These are phyloP conservation scores for Hozukius guyotensis DNA, from an alignment of 2,797 vertebrate species.

Conservation along the genomic window DNA sequence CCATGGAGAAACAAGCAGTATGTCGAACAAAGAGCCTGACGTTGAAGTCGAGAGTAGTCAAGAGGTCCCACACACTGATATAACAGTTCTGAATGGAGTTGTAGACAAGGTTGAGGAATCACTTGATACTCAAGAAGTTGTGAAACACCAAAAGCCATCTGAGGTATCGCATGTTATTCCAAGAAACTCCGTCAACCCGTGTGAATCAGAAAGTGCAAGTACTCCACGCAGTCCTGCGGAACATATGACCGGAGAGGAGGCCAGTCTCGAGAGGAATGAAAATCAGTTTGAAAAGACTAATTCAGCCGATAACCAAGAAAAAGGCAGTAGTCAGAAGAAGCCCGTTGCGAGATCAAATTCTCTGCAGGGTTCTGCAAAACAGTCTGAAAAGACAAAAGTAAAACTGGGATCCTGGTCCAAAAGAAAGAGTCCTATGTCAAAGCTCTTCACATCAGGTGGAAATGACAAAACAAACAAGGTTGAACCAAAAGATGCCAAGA, in stretches of 20 bases:
- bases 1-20: not conserved
- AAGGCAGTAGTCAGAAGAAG: constrained; percentile 27
- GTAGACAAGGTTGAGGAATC: constrained; percentile 9
- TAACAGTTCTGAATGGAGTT: constrained; percentile 4
- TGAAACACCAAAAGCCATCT: constrained; percentile 7
- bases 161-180: constrained; percentile 1
- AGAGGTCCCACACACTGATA: constrained; percentile 11
- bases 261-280: constrained; percentile 2
- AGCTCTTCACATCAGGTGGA: constrained; percentile 75
- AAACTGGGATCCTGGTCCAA: constrained; percentile 80
- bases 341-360: constrained; percentile 47
- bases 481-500: constrained; percentile 69
- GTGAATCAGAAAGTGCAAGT: constrained; percentile 16
- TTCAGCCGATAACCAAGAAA: constrained; percentile 20
- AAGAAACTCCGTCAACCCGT: not conserved
- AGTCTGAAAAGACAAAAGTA: constrained; percentile 57
- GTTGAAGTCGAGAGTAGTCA: constrained; percentile 1
- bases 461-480: constrained; percentile 67
- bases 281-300: constrained; percentile 13
- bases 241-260: not conserved
- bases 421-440: constrained; percentile 80
- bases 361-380: constrained; percentile 52
- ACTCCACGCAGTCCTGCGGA: not conserved
- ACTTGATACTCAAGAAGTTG: not conserved
- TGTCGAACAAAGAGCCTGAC: not conserved